Conservation (phyloP, 2,113 vertebrate species). For the Tor tambroides region DNA sequence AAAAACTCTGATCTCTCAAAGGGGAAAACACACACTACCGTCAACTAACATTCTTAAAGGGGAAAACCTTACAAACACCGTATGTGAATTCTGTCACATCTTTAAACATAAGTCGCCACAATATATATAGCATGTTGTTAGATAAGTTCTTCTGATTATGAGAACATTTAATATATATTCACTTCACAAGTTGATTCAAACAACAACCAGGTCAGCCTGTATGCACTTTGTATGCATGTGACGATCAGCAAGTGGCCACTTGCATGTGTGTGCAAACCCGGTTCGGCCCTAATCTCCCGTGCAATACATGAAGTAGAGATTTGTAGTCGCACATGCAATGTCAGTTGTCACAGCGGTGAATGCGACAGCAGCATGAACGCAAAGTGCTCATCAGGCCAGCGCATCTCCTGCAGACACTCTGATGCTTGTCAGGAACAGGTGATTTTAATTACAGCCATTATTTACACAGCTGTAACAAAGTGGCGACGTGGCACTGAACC, state of each 20-base stretch:
- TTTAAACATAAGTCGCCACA: no score
- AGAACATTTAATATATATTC: neutral
- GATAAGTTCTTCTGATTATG: no score
- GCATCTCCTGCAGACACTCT: constrained; percentile 42
- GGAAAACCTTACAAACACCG: no score
- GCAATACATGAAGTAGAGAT: neutral
- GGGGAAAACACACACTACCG: no score
- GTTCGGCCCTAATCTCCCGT: constrained; percentile 2
- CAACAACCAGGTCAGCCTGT: neutral
- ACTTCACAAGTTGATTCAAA: neutral
- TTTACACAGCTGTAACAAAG: constrained; percentile 63
- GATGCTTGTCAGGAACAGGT: constrained; percentile 60
- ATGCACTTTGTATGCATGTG: neutral
- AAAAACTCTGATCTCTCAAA: no score
- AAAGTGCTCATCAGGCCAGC: constrained; percentile 51
- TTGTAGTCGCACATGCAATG: constrained; percentile 29
- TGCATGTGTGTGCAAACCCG: neutral
- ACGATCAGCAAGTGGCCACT: neutral
- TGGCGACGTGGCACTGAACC: constrained; percentile 48
- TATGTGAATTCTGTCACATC: no score
- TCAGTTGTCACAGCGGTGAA: constrained; percentile 47
- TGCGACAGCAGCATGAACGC: constrained; percentile 35
- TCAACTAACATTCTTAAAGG: no score
- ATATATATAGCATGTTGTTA: no score
- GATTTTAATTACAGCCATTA: constrained; percentile 63